Conservation (phyloP, 1,140 invertebrate species). For the Musca domestica region DNA sequence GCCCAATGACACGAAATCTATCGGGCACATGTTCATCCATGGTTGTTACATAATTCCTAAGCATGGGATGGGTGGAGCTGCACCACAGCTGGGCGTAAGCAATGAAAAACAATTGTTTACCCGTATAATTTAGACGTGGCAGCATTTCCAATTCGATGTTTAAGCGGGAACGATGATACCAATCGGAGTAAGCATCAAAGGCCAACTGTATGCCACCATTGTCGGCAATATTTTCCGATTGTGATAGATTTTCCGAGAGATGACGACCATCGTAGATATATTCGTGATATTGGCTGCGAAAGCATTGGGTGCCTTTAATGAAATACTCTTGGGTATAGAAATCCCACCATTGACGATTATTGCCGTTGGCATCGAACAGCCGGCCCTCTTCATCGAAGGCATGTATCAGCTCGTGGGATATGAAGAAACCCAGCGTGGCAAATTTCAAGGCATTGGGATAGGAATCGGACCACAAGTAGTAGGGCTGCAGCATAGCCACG, state of each 20-base stretch:
- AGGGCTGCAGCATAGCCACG: constrained; percentile 41
- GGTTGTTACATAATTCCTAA: constrained; percentile 50
- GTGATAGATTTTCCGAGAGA: constrained; percentile 64
- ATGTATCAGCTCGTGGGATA: constrained; percentile 70
- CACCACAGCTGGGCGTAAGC: constrained; percentile 74
- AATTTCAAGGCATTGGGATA: constrained; percentile 45
- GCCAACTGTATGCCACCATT: constrained; percentile 63
- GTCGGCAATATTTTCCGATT: constrained; percentile 75
- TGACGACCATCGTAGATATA: constrained; percentile 39
- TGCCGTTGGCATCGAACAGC: constrained; percentile 59
- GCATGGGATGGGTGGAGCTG: constrained; percentile 34
- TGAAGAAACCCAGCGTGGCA: constrained; percentile 45
- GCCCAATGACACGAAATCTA: constrained; percentile 81
- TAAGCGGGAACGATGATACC: constrained; percentile 30
- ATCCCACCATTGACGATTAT: constrained; percentile 70
- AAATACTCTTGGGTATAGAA: constrained; percentile 30
- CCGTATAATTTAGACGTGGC: constrained; percentile 29
- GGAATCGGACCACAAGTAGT: constrained; percentile 36
- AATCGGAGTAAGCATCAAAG: constrained; percentile 57
- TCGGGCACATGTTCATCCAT: constrained; percentile 77
- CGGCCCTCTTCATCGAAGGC: constrained; percentile 67
- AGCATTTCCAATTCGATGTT: constrained; percentile 29
- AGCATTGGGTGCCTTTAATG: constrained; percentile 59
- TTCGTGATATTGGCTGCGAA: constrained; percentile 71
- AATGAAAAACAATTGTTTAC: constrained; percentile 82